Base-by-base conservation (phyloP, 35 echinoderm and acorn worm genomes). In the Eucidaris tribuloides region DNA sequence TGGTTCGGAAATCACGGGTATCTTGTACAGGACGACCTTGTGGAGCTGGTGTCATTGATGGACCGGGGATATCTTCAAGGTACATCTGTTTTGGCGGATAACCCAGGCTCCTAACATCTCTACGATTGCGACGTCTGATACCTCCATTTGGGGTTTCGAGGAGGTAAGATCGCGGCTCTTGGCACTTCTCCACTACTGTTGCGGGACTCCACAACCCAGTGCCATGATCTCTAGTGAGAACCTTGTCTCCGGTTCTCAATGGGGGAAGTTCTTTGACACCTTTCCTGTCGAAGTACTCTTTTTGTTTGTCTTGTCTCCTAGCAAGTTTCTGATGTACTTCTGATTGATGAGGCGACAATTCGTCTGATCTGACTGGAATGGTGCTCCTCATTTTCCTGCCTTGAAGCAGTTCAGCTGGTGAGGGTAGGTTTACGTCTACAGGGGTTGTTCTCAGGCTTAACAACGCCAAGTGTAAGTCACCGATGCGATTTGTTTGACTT, bases 111-210 rank as follows among this genome's bases (percentile, higher is more conserved):
- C 65, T 7, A 18, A 86, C 23, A 43, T 85, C 71, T 49, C 71
- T 84, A 24, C 89, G 15, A 24, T 91, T 91, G 32, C 89, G 46
- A 15, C 74, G 82, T 13, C 84, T 28, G n/a, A 85, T 62, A 14
- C 55, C 55, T 17, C 89, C 89, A 32, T 59, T 71, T 4, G 42
- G 48, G 0, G 82, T 78, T 52, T 78, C 17, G 9, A 91, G 14
- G 5, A 65, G 28, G 52, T 91, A 91, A 6, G 89, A 91, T 62
- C 77, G 45, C n/a, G 76, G 85, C 46, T 88, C 85, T 20, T 71
- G 13, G 34, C 85, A 63, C 45, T 88, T 5, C 13, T 81, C 31
- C 14, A 50, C 19, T 41, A 88, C 25, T 14, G 62, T 87, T 25
- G 83, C 90, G 13, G 90, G 83, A 6, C 36, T 57, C 90, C 90